Evolutionary conservation across 2,888 invertebrate species (phyloP), one percentile per base, ranked within the genome.

Genomic region (Tipula vernalis): DNA sequence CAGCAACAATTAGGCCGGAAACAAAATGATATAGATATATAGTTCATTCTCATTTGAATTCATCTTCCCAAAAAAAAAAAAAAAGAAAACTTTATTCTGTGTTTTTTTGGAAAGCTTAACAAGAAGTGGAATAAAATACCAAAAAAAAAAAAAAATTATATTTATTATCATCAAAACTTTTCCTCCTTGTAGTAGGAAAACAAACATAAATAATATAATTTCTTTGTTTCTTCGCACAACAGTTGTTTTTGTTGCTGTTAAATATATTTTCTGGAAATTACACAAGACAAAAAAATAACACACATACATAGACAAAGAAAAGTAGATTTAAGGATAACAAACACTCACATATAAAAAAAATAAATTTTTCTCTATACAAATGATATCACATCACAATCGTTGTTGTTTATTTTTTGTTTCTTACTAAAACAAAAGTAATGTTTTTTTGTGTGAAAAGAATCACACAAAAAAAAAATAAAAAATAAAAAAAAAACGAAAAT

Each of bases 1-100:
- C 71, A 71, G 71, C 71, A 71, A 71, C 71, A 71, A 71, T 71
- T 71, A 71, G 71, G 71, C 71, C 71, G 71, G 71, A 71, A 71
- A 71, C 71, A 71, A 71, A 71, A 71, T 71, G 71, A 71, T 71
- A 71, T 71, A 71, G 71, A 71, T 71, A 71, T 71, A 71, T 71
- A 71, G 71, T 71, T 71, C 71, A 71, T 71, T 28, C 71, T 71
- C 18, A 71, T 71, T 71, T 71, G 71, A 71, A 71, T 71, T 71
- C 71, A 71, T 71, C 71, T 71, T 71, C 71, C 18, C 71, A 28
- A 71, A 10, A 71, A 71, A 28, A 71, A 28, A 3, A 71, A 71
- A 71, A 71, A 3, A 71, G 28, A 71, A 71, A 10, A 28, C 28
- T 71, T 28, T 71, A 28, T 71, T 47, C n/a, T 42, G 8, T 5